Evolutionary conservation across 1,140 invertebrate genomes (phyloP).

Genomic region (Bombus haemorrhoidalis): DNA sequence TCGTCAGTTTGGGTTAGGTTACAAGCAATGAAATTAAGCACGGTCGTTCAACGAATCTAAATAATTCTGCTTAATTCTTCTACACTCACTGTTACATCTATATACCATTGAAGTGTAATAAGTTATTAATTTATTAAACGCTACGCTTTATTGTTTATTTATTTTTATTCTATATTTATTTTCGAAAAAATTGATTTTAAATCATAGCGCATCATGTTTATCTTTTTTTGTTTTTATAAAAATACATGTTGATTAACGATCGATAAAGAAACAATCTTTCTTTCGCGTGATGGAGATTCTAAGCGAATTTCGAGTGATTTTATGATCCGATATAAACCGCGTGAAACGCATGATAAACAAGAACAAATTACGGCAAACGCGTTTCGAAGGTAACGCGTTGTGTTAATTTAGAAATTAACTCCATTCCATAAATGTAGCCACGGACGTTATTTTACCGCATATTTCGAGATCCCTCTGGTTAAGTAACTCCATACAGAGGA

Average conservation of each 20-base stretch:
- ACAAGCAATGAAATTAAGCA: too few relatives aligned
- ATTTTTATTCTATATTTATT: too few relatives aligned
- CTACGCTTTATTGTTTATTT: background rate
- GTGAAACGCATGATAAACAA: background rate
- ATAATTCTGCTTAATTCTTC: background rate
- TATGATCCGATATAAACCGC: constrained; percentile 8
- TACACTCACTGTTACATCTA: background rate
- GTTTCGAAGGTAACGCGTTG: background rate
- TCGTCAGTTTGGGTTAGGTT: too few relatives aligned
- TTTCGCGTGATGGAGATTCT: background rate
- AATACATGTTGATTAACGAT: too few relatives aligned
- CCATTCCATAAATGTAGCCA: background rate
- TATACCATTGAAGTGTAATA: background rate
- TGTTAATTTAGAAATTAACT: background rate
- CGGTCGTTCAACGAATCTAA: too few relatives aligned
- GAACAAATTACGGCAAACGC: background rate
- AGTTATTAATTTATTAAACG: background rate
- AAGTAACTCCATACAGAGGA: background rate
- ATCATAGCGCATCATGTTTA: too few relatives aligned
- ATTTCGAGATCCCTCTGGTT: background rate
- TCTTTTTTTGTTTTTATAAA: too few relatives aligned
- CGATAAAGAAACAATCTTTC: background rate
- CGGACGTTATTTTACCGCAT: background rate
- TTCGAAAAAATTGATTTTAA: too few relatives aligned
- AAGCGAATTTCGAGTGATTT: constrained; percentile 10